A percentile compares a stretch with the other conserved stretches of the same genome.
phyloP scores from a whole-genome alignment of 1,140 invertebrate genomes.

The Tachypleus tridentatus region DNA sequence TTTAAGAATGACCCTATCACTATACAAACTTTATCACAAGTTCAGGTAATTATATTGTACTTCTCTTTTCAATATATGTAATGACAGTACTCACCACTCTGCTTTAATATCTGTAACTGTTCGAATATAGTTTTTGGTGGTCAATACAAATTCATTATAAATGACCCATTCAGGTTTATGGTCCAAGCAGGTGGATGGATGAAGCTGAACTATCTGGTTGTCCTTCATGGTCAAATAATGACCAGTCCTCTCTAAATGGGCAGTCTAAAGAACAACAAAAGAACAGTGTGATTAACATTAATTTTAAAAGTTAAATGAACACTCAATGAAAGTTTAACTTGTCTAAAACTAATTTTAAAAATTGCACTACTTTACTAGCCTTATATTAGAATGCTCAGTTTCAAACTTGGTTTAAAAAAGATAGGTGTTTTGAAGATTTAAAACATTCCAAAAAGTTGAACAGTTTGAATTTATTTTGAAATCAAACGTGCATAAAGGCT shows the following conservation, averaged over 20 bases:
- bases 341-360: not conserved
- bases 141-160: constrained; percentile 99
- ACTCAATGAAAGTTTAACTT: not conserved
- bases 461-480: no score
- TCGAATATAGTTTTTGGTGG: constrained; percentile 98
- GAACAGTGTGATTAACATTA: constrained; percentile 5
- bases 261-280: constrained; percentile 48
- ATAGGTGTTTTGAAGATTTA: no score
- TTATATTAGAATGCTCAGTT: no score
- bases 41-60: no score
- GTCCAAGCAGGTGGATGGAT: constrained; percentile 96
- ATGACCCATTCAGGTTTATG: constrained; percentile 99
- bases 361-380: no score
- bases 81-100: constrained; percentile 51
- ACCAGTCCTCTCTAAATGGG: constrained; percentile 86
- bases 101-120: constrained; percentile 98
- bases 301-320: constrained; percentile 5
- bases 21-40: no score
- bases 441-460: no score
- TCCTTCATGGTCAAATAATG: constrained; percentile 99
- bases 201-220: constrained; percentile 96
- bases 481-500: no score
- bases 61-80: constrained; percentile 3
- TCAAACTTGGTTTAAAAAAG: no score
- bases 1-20: no score